A percentile compares a stretch with the other conserved stretches of the same genome.
These are phyloP conservation scores for Phorcus lineatus DNA, from an alignment of 2,888 invertebrate species.

Conservation along the genomic window DNA sequence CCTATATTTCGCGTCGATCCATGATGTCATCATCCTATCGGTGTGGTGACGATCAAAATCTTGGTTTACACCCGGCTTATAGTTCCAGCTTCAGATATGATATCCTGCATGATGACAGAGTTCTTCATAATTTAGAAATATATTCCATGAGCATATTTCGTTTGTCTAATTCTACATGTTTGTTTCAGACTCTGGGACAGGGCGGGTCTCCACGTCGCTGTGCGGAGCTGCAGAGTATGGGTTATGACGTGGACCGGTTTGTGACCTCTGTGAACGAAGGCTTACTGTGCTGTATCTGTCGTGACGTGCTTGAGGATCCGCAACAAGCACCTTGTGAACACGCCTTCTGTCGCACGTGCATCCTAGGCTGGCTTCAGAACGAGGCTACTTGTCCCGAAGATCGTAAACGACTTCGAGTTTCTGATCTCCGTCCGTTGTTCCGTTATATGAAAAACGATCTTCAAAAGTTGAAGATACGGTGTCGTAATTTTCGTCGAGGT, in stretches of 20 bases:
- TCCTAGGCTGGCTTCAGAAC: slow-evolving; percentile 65
- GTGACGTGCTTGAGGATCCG: slow-evolving; percentile 66
- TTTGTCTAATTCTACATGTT: background rate
- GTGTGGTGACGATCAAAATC: no score
- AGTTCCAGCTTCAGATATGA: no score
- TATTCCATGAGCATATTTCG: no score
- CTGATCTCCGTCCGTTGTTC: slow-evolving; percentile 56
- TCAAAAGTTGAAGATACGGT: slow-evolving; percentile 55
- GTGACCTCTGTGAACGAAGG: slow-evolving; percentile 58
- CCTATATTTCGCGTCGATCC: no score
- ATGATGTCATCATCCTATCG: no score
- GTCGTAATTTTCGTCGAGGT: slow-evolving; percentile 52
- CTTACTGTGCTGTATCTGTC: slow-evolving; percentile 67
- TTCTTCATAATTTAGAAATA: no score
- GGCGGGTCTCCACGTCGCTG: background rate
- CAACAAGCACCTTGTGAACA: slow-evolving; percentile 71
- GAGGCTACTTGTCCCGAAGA: slow-evolving; percentile 68
- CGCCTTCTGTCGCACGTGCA: slow-evolving; percentile 66
- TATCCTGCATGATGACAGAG: no score
- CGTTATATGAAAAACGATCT: slow-evolving; percentile 66
- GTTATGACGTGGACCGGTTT: slow-evolving; percentile 65
- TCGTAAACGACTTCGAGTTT: slow-evolving; percentile 49
- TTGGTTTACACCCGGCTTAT: no score
- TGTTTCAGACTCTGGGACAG: background rate
- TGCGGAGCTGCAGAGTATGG: slow-evolving; percentile 49